Evolutionary conservation across 2,888 invertebrate genomes (phyloP).

Genomic region (Lagria hirta): DNA sequence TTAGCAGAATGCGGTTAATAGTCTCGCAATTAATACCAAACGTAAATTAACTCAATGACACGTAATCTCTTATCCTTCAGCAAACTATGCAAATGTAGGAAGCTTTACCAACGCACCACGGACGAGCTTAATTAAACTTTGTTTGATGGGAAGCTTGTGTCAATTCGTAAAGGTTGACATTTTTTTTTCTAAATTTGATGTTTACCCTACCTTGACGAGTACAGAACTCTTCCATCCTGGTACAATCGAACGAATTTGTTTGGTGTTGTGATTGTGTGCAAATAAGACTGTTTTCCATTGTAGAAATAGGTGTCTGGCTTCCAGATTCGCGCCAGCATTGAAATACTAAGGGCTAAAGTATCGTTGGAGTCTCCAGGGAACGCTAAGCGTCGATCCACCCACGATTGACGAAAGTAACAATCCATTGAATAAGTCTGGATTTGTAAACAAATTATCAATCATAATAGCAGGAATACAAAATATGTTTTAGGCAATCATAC

Average conservation of each 20-base stretch:
- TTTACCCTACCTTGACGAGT: conserved; percentile 74
- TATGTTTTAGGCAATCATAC: too few species aligned
- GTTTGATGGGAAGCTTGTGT: conserved; percentile 11
- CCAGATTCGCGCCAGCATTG: conserved; percentile 80
- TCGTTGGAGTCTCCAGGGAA: conserved; percentile 65
- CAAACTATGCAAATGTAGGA: conserved; percentile 33
- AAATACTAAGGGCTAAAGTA: conserved; percentile 73
- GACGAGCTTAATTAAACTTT: conserved; percentile 30
- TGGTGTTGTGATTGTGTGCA: conserved; percentile 83
- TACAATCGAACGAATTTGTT: conserved; percentile 80
- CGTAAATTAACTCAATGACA: conserved; percentile 29
- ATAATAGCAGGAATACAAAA: too few species aligned
- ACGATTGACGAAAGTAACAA: conserved; percentile 84
- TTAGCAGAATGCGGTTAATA: conserved; percentile 19
- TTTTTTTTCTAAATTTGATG: conserved; percentile 6
- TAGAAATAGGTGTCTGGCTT: conserved; percentile 85
- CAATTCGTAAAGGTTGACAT: neutral
- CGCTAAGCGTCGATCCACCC: conserved; percentile 77
- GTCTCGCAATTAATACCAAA: conserved; percentile 28
- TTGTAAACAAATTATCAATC: conserved; percentile 21
- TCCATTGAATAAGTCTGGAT: conserved; percentile 81
- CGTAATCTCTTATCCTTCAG: conserved; percentile 29
- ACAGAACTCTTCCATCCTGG: conserved; percentile 72
- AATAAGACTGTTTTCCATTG: conserved; percentile 79
- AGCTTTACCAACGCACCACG: conserved; percentile 22